Conservation (phyloP, 2,797 vertebrate species). For the Molossus alvarezi region DNA sequence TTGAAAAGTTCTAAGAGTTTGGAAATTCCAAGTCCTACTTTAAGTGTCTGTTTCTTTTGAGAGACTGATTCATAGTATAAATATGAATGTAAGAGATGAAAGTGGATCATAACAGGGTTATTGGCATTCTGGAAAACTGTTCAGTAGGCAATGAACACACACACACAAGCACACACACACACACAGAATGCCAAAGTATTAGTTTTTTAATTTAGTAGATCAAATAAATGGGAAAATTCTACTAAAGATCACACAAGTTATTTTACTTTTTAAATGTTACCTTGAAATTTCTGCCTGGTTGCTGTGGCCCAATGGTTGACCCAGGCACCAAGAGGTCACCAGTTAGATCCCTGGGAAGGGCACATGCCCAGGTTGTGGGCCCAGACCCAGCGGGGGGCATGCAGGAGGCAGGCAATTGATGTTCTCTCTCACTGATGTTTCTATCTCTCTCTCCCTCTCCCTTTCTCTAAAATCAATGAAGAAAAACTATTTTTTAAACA, state of each 20-base stretch:
- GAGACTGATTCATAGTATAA: not conserved
- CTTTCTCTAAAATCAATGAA: too few species aligned
- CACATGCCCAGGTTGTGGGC: too few species aligned
- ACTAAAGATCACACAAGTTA: not conserved
- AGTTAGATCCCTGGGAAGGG: too few species aligned
- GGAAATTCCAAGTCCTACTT: not conserved
- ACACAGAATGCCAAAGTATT: not conserved
- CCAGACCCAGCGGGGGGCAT: too few species aligned
- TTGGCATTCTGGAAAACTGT: not conserved
- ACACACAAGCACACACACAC: not conserved
- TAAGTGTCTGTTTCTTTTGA: not conserved
- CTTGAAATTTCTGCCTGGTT: conserved; percentile 9
- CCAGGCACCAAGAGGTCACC: too few species aligned
- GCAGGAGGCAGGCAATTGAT: too few species aligned
- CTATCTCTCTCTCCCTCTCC: too few species aligned
- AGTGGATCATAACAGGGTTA: not conserved
- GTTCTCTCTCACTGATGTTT: too few species aligned
- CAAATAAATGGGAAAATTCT: not conserved
- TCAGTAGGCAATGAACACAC: not conserved
- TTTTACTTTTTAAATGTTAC: conserved; percentile 28
- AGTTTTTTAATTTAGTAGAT: conserved; percentile 17
- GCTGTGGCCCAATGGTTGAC: too few species aligned
- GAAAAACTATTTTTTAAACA: too few species aligned
- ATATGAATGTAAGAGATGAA: conserved; percentile 37
- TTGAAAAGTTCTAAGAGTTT: conserved; percentile 40